A percentile compares a stretch with the other conserved stretches of the same genome.
These are phyloP conservation scores for Drosophila helvetica DNA, from an alignment of 2,888 invertebrate species.

Conservation along the genomic window DNA sequence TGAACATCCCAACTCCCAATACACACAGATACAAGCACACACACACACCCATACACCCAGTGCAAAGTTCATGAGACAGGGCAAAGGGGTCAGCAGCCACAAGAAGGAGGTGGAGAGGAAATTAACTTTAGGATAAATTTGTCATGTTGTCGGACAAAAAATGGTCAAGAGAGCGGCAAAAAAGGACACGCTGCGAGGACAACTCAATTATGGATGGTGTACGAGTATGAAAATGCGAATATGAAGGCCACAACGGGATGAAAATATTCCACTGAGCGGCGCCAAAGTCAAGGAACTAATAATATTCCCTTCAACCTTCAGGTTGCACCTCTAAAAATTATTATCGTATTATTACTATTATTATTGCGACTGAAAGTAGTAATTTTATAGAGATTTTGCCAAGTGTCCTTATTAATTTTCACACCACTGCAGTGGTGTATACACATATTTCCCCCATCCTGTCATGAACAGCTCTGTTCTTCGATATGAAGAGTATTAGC, in stretches of 20 bases:
- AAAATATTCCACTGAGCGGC: conserved; percentile 21
- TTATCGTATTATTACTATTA: too few species aligned
- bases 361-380: too few species aligned
- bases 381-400: too few species aligned
- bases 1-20: conserved; percentile 33
- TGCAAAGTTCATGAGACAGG: conserved; percentile 44
- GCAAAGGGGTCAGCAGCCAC: conserved; percentile 39
- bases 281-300: conserved; percentile 2
- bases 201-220: conserved; percentile 40
- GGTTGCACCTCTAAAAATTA: too few species aligned
- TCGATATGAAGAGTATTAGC: too few species aligned
- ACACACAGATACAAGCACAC: conserved; percentile 5
- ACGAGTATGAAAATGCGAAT: conserved; percentile 24
- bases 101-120: conserved; percentile 27
- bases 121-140: conserved; percentile 51
- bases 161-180: not conserved
- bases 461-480: too few species aligned
- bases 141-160: conserved; percentile 40
- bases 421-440: too few species aligned
- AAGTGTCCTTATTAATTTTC: too few species aligned
- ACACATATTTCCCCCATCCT: too few species aligned
- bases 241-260: conserved; percentile 14
- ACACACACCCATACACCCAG: not conserved
- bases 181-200: conserved; percentile 20
- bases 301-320: too few species aligned